Base-by-base conservation (phyloP, 2,888 invertebrate species). In the Baccha elongata region DNA sequence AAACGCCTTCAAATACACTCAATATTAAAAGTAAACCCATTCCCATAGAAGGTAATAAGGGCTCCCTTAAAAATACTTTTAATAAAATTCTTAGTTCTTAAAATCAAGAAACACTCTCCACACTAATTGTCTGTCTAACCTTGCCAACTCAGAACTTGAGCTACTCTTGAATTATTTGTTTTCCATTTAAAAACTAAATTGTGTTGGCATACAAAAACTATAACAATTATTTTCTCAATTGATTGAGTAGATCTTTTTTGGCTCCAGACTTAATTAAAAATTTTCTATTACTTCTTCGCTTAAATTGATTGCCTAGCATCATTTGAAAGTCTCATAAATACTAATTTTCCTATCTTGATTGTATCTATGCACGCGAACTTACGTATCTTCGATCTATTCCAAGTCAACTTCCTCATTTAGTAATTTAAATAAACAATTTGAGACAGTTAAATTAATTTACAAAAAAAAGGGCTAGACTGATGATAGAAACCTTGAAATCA, bases 191-290 rank as follows among this genome's bases (percentile, higher is more conserved):
- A 40, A 32, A 8, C 29, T 32, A 32, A 8, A 2, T 40, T 40
- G 37, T 13, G n/a, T n/a, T n/a, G 13, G 13, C 37, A n/a, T 11
- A 44, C 44, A 60, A 23, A 60, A 60, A 15, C 26, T 44, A 40
- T 23, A 29, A n/a, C 55, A 74, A 67, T 68, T 60, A 50, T 48
- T 46, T 23, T 46, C 48, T 60, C 62, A 71, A 76, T 76, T 76
- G 76, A 55, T 19, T 42, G 64, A 32, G 19, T 48, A 48, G 76
- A 32, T 32, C 60, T 69, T 64, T 40, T 76, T 64, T 23, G 76
- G 76, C 76, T 76, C 76, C 76, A 71, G 69, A 42, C 55, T 42
- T 46, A 71, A 64, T 76, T 69, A 64, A 71, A 37, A 69, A 48
- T 55, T 64, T 62, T 40, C 53, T 29, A 64, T 46, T 32, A 46